Conservation (phyloP, 2,113 vertebrate genomes). For the Ptyas mucosa region DNA sequence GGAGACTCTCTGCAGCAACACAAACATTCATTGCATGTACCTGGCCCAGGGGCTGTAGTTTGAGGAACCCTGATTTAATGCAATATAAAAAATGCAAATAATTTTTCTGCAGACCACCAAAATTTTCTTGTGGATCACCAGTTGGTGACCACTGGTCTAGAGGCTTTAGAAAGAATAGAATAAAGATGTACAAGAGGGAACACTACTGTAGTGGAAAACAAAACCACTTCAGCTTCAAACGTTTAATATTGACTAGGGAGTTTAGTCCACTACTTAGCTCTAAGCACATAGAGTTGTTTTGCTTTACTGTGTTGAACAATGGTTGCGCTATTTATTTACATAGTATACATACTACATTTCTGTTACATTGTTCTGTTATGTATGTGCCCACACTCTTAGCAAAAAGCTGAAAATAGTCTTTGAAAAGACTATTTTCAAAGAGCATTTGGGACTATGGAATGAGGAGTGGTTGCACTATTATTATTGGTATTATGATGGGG, state of each 20-base stretch:
- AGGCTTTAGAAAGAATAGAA: neutral
- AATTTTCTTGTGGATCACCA: too few species aligned
- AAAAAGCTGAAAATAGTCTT: neutral
- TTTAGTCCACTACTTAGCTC: neutral
- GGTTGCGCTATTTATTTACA: neutral
- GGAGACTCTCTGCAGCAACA: too few species aligned
- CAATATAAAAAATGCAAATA: too few species aligned
- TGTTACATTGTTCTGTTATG: neutral
- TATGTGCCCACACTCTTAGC: neutral
- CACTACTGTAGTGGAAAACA: neutral
- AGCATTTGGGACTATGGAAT: neutral
- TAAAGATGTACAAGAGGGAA: neutral
- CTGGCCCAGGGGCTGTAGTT: too few species aligned
- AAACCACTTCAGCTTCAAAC: neutral
- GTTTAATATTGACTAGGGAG: neutral
- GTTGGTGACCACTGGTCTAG: too few species aligned
- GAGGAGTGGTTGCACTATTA: neutral
- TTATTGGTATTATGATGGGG: neutral
- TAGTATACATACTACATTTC: neutral
- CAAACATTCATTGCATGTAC: too few species aligned
- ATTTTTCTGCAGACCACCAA: too few species aligned
- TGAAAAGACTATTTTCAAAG: neutral
- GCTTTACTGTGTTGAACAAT: neutral
- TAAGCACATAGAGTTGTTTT: neutral
- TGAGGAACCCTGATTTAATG: too few species aligned